phyloP scores from a whole-genome alignment of 2,797 vertebrate species.

The Manis javanica region DNA sequence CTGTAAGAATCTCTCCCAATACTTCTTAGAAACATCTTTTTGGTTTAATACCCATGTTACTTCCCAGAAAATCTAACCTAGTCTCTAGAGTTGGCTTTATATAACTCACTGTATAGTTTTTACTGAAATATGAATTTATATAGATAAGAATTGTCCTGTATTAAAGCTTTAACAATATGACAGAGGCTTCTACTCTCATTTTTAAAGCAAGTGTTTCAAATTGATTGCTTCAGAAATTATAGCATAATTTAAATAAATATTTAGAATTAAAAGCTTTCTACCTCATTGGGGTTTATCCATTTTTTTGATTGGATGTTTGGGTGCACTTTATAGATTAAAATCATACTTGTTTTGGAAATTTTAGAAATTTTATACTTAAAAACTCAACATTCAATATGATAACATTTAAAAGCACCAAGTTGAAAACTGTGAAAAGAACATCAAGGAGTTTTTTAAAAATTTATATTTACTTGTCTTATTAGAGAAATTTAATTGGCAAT shows the following conservation, averaged over 20 bases:
- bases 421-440: not conserved
- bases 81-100: not conserved
- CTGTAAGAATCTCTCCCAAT: not conserved
- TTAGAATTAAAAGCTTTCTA: not conserved
- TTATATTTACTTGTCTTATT: not conserved
- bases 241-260: not conserved
- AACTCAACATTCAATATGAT: not conserved
- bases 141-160: not conserved
- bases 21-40: not conserved
- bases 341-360: not conserved
- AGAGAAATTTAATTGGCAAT: not conserved
- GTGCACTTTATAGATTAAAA: not conserved
- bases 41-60: not conserved
- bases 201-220: conserved; percentile 29
- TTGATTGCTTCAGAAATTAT: not conserved
- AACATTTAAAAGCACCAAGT: not conserved
- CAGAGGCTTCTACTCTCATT: not conserved
- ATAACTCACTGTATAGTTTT: not conserved
- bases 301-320: not conserved
- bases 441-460: not conserved
- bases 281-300: not conserved
- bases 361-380: not conserved
- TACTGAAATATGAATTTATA: not conserved
- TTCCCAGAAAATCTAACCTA: not conserved
- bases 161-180: not conserved